phyloP scores from a whole-genome alignment of 1,140 invertebrate species.

The Cydia amplana region DNA sequence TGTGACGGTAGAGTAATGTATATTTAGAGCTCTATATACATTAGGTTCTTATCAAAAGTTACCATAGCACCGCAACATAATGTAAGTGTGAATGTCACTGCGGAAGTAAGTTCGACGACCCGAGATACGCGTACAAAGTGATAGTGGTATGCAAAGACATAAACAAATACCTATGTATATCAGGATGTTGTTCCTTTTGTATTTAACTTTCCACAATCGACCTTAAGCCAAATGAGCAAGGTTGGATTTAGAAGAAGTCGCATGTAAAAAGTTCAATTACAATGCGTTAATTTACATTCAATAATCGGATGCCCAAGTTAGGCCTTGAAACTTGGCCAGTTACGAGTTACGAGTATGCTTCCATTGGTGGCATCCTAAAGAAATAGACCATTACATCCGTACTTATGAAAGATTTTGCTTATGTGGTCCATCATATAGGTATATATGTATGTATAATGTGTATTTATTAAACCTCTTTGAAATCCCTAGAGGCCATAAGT shows the following conservation, averaged over 20 bases:
- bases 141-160: conserved; percentile 1
- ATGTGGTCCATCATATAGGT: no score
- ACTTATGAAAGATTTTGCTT: no score
- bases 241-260: background rate
- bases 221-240: background rate
- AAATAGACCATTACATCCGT: background rate
- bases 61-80: background rate
- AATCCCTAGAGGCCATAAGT: no score
- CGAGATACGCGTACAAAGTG: background rate
- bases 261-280: background rate
- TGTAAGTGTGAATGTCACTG: background rate
- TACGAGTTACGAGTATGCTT: background rate
- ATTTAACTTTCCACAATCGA: background rate
- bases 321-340: conserved; percentile 6
- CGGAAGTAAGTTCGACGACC: conserved; percentile 3
- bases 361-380: background rate
- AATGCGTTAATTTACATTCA: conserved; percentile 14
- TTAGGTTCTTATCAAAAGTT: background rate
- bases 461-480: no score
- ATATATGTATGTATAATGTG: no score
- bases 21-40: no score
- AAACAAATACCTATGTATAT: background rate
- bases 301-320: conserved; percentile 12
- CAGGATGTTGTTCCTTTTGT: background rate
- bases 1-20: no score